phyloP scores from a whole-genome alignment of 2,888 invertebrate genomes.

The Cotesia congregata region DNA sequence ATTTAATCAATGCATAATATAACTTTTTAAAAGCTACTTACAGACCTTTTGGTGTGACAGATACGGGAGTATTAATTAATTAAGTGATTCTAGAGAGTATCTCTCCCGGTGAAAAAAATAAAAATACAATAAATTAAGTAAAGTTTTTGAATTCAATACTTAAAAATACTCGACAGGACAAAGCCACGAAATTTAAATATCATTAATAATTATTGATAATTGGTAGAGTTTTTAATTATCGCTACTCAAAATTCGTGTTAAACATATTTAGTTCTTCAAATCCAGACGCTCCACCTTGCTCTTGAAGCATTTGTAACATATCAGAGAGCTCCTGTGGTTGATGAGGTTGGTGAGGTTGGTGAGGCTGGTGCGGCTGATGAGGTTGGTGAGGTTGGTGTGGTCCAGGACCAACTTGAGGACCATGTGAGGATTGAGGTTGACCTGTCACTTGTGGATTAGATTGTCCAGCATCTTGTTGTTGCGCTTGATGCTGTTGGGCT shows the following conservation, averaged over 20 bases:
- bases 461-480: conserved; percentile 65
- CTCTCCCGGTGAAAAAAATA: conserved; percentile 25
- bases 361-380: conserved; percentile 64
- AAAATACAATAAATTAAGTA: not conserved
- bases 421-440: conserved; percentile 63
- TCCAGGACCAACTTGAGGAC: conserved; percentile 65
- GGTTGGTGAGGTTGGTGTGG: conserved; percentile 60
- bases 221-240: conserved; percentile 21
- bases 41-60: conserved; percentile 45
- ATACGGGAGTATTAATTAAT: conserved; percentile 40
- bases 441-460: conserved; percentile 61
- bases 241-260: conserved; percentile 82
- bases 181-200: conserved; percentile 12
- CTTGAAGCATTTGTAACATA: conserved; percentile 91
- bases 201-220: not conserved
- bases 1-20: conserved; percentile 25
- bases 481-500: conserved; percentile 66
- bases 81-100: conserved; percentile 44
- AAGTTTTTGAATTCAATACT: conserved; percentile 29
- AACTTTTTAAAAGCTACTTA: conserved; percentile 42
- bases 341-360: conserved; percentile 71
- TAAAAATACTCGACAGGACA: conserved; percentile 10
- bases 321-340: conserved; percentile 87
- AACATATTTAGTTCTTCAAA: conserved; percentile 95
- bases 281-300: conserved; percentile 84